phyloP scores from a whole-genome alignment of 2,113 vertebrate genomes.

The Halichoerus grypus region DNA sequence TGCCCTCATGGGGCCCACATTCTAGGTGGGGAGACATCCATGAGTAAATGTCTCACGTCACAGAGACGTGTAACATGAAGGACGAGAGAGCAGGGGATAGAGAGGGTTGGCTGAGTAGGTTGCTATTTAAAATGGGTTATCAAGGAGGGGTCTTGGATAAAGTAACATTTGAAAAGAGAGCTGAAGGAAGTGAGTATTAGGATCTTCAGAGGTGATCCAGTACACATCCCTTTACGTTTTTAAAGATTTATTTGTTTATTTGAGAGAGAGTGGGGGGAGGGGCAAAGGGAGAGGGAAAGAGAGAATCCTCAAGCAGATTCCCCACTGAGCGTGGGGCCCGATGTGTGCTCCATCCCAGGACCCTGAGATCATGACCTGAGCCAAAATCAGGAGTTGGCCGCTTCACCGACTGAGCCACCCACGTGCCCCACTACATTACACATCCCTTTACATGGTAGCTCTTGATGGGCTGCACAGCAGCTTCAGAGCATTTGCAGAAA shows the following conservation, averaged over 20 bases:
- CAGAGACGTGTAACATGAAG: accelerated
- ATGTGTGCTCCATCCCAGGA: neutral
- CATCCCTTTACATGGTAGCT: neutral
- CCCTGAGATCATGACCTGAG: neutral
- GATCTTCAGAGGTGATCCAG: accelerated
- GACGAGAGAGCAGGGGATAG: accelerated
- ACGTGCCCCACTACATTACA: neutral
- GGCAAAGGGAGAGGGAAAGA: neutral
- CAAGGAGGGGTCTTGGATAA: neutral
- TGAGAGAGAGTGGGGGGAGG: neutral
- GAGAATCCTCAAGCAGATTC: neutral
- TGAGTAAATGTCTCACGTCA: accelerated
- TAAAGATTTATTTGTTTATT: neutral
- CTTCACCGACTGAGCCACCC: neutral
- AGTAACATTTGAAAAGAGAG: neutral
- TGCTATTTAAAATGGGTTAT: neutral
- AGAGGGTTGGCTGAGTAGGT: neutral
- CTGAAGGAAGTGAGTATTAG: neutral
- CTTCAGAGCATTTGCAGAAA: neutral
- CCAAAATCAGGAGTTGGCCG: neutral
- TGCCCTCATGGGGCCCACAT: neutral
- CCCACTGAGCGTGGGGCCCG: neutral
- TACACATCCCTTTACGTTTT: accelerated
- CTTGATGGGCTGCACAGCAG: accelerated
- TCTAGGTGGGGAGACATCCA: neutral